phyloP scores from a whole-genome alignment of 1,140 invertebrate species.

The Episyrphus balteatus region DNA sequence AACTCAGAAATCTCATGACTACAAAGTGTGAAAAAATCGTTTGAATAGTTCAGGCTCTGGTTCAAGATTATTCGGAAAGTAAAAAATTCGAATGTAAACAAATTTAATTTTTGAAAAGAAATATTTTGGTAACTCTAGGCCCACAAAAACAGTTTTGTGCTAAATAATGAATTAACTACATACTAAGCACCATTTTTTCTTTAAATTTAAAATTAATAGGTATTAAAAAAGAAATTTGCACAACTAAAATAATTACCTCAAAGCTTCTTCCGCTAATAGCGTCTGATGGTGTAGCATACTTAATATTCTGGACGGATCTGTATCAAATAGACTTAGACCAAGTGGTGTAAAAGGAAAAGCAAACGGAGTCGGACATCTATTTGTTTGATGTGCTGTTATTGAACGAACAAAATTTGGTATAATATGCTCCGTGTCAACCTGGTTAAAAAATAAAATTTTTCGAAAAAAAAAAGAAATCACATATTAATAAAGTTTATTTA shows the following conservation, averaged over 20 bases:
- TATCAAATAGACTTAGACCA: conserved; percentile 33
- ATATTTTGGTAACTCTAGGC: too few relatives aligned
- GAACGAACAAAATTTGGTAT: conserved; percentile 14
- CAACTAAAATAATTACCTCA: conserved; percentile 18
- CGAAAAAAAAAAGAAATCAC: not conserved
- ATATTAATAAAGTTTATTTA: not conserved
- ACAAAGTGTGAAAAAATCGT: too few relatives aligned
- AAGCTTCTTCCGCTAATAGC: conserved; percentile 34
- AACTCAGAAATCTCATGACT: too few relatives aligned
- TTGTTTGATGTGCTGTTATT: conserved; percentile 14
- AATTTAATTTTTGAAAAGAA: too few relatives aligned
- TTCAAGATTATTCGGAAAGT: too few relatives aligned
- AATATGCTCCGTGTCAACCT: not conserved
- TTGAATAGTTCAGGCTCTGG: too few relatives aligned
- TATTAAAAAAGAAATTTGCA: not conserved
- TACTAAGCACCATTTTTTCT: too few relatives aligned
- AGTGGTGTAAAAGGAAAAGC: conserved; percentile 34
- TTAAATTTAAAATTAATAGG: not conserved
- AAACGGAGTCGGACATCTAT: conserved; percentile 30
- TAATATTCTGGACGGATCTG: conserved; percentile 37
- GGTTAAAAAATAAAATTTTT: not conserved
- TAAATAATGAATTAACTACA: too few relatives aligned
- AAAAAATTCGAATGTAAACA: too few relatives aligned
- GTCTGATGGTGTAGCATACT: conserved; percentile 34
- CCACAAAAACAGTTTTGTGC: too few relatives aligned